phyloP scores from a whole-genome alignment of 1,140 invertebrate species.

The Daktulosphaira vitifoliae region DNA sequence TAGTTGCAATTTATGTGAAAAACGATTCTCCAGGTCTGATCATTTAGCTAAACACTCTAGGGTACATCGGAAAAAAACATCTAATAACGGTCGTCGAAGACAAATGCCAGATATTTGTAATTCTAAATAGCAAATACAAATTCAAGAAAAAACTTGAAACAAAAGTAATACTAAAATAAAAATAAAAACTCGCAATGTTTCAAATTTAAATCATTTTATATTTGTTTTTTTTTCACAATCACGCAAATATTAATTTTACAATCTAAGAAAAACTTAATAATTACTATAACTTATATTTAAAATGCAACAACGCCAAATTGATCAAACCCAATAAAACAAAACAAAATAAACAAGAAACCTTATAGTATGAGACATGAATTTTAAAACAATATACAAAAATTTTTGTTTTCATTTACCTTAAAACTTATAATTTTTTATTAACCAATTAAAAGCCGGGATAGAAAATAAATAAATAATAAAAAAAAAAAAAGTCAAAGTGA shows the following conservation, averaged over 20 bases:
- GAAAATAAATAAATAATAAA: neutral
- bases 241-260: slow-evolving; percentile 24
- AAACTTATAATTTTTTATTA: neutral
- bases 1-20: slow-evolving; percentile 69
- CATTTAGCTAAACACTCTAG: slow-evolving; percentile 83
- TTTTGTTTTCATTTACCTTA: too few species aligned
- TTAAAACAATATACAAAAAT: slow-evolving; percentile 12
- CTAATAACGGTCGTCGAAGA: neutral
- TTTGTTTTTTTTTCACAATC: slow-evolving; percentile 19
- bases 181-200: too few species aligned
- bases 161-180: too few species aligned
- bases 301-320: slow-evolving; percentile 29
- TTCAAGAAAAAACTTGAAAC: too few species aligned
- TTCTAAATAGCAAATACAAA: too few species aligned
- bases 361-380: neutral
- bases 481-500: neutral
- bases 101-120: neutral
- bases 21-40: slow-evolving; percentile 80
- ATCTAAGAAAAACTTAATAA: slow-evolving; percentile 23
- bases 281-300: slow-evolving; percentile 25
- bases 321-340: slow-evolving; percentile 28
- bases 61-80: slow-evolving; percentile 51
- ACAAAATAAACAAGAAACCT: neutral
- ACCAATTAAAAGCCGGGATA: neutral
- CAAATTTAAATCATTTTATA: neutral